Conservation (phyloP, 1,140 invertebrate genomes). For the Pachyrhynchus sulphureomaculatus region DNA sequence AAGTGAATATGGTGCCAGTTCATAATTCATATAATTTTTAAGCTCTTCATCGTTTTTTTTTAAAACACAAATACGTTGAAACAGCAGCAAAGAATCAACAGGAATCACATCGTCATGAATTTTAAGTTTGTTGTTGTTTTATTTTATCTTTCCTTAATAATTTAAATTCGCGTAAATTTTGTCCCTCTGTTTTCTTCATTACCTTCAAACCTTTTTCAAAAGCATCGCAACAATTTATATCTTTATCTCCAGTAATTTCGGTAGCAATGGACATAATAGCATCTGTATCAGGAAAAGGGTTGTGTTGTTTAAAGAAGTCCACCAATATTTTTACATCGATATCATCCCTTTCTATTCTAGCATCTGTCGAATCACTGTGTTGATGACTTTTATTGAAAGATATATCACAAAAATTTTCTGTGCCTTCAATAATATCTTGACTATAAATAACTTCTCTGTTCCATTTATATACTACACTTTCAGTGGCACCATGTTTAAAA, state of each 20-base stretch:
- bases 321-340: too few relatives aligned
- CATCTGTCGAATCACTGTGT: not conserved
- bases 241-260: constrained; percentile 30
- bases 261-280: constrained; percentile 36
- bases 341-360: too few relatives aligned
- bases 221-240: constrained; percentile 34
- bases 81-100: constrained; percentile 39
- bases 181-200: constrained; percentile 33
- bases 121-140: constrained; percentile 38
- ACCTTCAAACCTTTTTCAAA: constrained; percentile 31
- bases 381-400: constrained; percentile 34
- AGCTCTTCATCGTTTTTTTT: constrained; percentile 40
- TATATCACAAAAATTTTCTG: constrained; percentile 35
- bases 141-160: constrained; percentile 35
- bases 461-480: constrained; percentile 29
- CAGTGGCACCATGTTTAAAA: constrained; percentile 16
- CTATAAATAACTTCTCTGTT: constrained; percentile 30
- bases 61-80: constrained; percentile 37
- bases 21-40: constrained; percentile 38
- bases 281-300: too few relatives aligned
- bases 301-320: too few relatives aligned
- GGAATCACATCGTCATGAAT: constrained; percentile 36
- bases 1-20: constrained; percentile 42
- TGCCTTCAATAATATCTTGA: constrained; percentile 38
- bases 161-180: constrained; percentile 33